Conservation (phyloP, 2,888 invertebrate genomes). For the Tetramorium bicarinatum region DNA sequence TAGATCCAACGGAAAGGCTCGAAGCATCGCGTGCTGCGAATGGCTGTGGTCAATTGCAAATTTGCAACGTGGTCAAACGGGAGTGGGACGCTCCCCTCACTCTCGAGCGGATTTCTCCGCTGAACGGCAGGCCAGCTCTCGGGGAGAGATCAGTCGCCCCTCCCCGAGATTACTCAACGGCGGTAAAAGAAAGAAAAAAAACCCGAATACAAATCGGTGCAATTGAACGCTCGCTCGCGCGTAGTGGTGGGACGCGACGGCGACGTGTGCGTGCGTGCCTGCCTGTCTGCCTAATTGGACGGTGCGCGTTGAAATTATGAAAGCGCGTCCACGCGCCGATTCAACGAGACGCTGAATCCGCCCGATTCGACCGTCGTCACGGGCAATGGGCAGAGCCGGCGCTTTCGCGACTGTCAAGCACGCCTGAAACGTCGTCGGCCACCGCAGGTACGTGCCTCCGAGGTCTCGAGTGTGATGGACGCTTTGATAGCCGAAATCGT, state of each 20-base stretch:
- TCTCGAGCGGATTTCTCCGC: no score
- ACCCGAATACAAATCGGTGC: neutral
- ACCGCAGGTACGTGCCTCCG: neutral
- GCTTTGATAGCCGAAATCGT: no score
- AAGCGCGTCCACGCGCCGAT: neutral
- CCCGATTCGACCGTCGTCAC: neutral
- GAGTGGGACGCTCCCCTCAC: no score
- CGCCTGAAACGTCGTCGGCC: conserved; percentile 1
- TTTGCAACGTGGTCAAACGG: no score
- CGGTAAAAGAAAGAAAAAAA: neutral
- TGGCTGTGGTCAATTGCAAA: no score
- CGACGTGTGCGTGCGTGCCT: neutral
- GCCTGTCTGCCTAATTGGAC: neutral
- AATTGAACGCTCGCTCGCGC: neutral
- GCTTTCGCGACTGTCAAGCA: neutral
- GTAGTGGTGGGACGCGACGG: neutral
- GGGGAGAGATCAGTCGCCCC: neutral
- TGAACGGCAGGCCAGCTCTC: no score
- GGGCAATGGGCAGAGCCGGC: conserved; percentile 7
- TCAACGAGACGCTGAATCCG: neutral
- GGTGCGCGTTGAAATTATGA: neutral
- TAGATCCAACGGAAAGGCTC: no score
- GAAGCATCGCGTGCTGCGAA: no score
- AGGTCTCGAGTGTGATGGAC: no score
- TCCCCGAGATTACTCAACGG: neutral